Evolutionary conservation across 1,140 invertebrate species (phyloP), one percentile per base, ranked within the genome.

Genomic region (Cotesia typhae): DNA sequence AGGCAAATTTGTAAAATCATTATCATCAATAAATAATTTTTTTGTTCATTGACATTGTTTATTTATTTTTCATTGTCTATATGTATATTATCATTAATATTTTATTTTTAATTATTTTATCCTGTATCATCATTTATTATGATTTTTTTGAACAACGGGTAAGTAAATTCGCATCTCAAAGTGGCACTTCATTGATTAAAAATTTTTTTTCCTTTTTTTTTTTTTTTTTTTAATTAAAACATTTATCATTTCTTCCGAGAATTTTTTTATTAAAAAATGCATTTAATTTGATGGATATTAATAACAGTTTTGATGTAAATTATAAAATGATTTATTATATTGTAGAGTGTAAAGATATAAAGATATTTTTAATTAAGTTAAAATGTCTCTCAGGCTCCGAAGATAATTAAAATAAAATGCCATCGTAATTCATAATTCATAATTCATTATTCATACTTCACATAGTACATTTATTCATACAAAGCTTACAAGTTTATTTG

Each of bases 351-450:
- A 55, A 60, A 14, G 7, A 17, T 14, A 69, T 10, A 57, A 28
- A 28, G 28, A 41, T 55, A 38, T 65, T 65, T 47, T 37, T 7
- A 65, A 47, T 47, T 47, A 47, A 67, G 52, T 67, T 47, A 17
- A 35, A 53, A 52, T 64, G 67, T 75, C 59, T 75, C 66, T 75
- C 70, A 57, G 74, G 70, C 67, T 72, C 70, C 67, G 14, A 14
- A 20, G 36, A 70, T 41, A 65, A 36, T 17, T 52, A 55, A 17
- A 64, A 66, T 66, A 66, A 14, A 66, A 60, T 41, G 38, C 14
- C 36, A 60, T 4, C 41, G 10, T 41, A 41, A 41, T 41, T 14
- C 17, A 17, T 17, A 17, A 17, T 17, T 47, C 41, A 47, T 10
- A 6, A 57, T 14, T 41, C 57, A 10, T 47, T 60, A 63, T 12